Evolutionary conservation across 2,113 vertebrate species (phyloP).

Genomic region (Boleophthalmus pectinirostris): DNA sequence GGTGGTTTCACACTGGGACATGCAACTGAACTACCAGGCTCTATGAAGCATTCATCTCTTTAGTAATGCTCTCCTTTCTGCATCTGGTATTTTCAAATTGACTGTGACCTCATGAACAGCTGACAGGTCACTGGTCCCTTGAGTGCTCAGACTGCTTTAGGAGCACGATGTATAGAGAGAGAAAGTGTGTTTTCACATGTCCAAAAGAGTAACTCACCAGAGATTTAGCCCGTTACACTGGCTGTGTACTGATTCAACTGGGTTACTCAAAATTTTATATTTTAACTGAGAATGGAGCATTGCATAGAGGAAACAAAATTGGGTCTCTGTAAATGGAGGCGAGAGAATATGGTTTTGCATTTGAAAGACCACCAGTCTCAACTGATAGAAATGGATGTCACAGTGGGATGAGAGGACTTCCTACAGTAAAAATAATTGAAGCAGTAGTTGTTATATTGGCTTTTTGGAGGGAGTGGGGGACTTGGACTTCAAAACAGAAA

Average conservation of each 20-base stretch:
- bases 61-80: background rate
- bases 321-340: background rate
- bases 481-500: too few relatives aligned
- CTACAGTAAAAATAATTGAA: conserved; percentile 3
- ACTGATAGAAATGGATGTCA: background rate
- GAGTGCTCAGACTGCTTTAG: conserved; percentile 8
- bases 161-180: background rate
- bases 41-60: conserved; percentile 20
- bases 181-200: background rate
- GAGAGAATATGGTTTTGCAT: too few relatives aligned
- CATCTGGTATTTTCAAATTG: background rate
- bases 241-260: background rate
- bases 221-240: conserved; percentile 12
- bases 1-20: conserved; percentile 15
- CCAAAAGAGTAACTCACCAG: background rate
- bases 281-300: background rate
- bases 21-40: conserved; percentile 6
- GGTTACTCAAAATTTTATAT: too few relatives aligned
- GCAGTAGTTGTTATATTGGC: background rate
- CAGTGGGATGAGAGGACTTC: background rate
- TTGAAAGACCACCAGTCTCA: too few relatives aligned
- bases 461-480: too few relatives aligned
- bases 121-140: conserved; percentile 4
- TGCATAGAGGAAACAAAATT: background rate
- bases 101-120: conserved; percentile 16